Evolutionary conservation across 2,797 vertebrate genomes (phyloP).

Genomic region (Podarcis siculus): DNA sequence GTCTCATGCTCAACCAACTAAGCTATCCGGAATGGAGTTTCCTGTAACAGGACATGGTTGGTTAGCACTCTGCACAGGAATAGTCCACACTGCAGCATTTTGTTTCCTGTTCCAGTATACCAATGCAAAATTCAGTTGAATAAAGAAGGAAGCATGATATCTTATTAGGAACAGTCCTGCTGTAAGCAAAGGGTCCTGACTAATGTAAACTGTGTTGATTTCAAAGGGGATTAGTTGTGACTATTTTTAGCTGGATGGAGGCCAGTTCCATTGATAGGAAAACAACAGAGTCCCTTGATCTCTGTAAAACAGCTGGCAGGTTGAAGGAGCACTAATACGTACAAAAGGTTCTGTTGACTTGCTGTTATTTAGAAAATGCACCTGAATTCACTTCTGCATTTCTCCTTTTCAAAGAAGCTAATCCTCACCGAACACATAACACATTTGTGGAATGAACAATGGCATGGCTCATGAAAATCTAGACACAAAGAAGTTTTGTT

Average conservation of each 20-base stretch:
- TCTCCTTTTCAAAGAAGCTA: slow-evolving; percentile 5
- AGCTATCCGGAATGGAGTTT: background rate
- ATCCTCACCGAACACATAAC: background rate
- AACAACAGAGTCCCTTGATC: background rate
- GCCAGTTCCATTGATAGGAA: background rate
- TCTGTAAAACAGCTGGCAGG: background rate
- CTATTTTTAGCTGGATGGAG: background rate
- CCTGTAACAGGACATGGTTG: background rate
- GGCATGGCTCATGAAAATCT: background rate
- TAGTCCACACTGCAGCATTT: background rate
- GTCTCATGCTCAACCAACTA: no score
- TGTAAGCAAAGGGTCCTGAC: slow-evolving; percentile 1
- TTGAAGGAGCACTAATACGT: background rate
- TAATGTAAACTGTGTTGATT: background rate
- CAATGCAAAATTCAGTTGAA: background rate
- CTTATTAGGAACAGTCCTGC: background rate
- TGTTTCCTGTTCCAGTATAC: background rate
- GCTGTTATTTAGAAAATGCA: background rate
- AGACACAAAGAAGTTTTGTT: background rate
- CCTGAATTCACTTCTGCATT: background rate
- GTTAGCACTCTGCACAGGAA: background rate
- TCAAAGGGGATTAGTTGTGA: background rate
- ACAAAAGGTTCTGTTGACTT: background rate
- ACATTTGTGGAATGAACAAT: slow-evolving; percentile 1
- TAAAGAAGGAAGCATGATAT: background rate